phyloP scores from a whole-genome alignment of 1,140 invertebrate genomes.

The Eumaeus atala region DNA sequence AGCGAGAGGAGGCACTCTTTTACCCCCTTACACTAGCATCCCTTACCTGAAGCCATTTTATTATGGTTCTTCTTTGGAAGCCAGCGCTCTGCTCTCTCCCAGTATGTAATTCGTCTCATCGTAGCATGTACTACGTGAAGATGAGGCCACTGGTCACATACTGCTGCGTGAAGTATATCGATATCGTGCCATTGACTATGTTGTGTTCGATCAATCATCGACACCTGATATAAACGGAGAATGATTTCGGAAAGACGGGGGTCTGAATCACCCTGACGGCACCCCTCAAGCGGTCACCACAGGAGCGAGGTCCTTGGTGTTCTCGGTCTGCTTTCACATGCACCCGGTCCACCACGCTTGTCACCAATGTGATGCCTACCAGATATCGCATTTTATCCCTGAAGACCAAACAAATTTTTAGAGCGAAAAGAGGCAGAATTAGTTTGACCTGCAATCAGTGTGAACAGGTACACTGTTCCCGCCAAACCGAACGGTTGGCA shows the following conservation, averaged over 20 bases:
- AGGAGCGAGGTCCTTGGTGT: constrained; percentile 63
- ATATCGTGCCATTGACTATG: constrained; percentile 79
- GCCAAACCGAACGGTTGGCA: too few species aligned
- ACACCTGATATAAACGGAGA: constrained; percentile 86
- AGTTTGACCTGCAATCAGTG: too few species aligned
- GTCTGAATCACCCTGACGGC: constrained; percentile 83
- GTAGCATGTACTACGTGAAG: constrained; percentile 88
- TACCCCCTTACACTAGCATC: neutral
- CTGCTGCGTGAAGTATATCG: constrained; percentile 90
- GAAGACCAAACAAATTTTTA: constrained; percentile 34
- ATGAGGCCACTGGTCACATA: constrained; percentile 87
- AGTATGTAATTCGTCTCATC: constrained; percentile 81
- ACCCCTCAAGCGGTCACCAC: constrained; percentile 78
- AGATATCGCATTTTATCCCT: constrained; percentile 49
- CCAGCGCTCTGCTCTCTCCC: constrained; percentile 75
- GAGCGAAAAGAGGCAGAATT: too few species aligned
- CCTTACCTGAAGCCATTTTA: constrained; percentile 80
- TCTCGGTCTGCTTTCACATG: constrained; percentile 34
- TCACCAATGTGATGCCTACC: constrained; percentile 47
- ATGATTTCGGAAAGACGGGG: constrained; percentile 86
- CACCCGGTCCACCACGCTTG: constrained; percentile 34
- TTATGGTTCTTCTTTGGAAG: constrained; percentile 82
- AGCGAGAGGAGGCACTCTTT: too few species aligned
- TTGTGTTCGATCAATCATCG: constrained; percentile 90
- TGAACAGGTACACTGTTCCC: too few species aligned